Base-by-base conservation (phyloP, 2,797 vertebrate species). In the Malurus leucopterus region DNA sequence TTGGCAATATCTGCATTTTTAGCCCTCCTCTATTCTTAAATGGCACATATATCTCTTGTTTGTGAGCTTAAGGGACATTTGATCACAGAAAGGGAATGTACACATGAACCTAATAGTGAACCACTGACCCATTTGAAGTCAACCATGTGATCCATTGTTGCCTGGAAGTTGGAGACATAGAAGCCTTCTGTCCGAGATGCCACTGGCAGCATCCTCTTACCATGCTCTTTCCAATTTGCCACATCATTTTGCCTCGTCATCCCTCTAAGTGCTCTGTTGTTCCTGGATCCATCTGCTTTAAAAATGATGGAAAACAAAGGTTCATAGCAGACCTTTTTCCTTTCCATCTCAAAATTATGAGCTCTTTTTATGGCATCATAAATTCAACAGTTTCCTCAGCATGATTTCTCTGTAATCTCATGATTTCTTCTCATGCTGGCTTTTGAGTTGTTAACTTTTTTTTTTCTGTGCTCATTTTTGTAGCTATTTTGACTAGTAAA, bases 261-360 rank as follows among this genome's bases (percentile, higher is more conserved):
- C 43, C 30, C 10, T 47, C 23, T 73, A 0, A 74, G 16, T 72
- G 21, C 15, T 86, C 13, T 62, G 23, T 77, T 80, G 10, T 78
- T 92, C 44, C 34, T 67, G 40, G 26, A 8, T 84, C 64, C 47
- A 16, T 80, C 38, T 72, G 59, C 47, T 84, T 86, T 78, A 41
- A 72, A 86, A 49, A 12, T 0, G 0, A 71, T 75, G 64, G 77
- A 69, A 84, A 90, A 59, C 32, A 92, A 88, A 81, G n/a, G n/a
- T 65, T 89, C 2, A 0, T 49, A 71, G 38, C 18, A 86, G 74
- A 79, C 58, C 53, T 80, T 89, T 89, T 58, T 57, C 22, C 21
- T 90, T 92, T 90, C 46, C 79, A 71, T 91, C 77, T 65, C n/a
- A 67, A 68, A 73, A 91, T 79, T 84, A 67, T 36, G 6, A 76